Evolutionary conservation across 92 coral and sea anemone species (phyloP), one percentile per base, ranked within the genome.

Genomic region (Porites cylindrica): DNA sequence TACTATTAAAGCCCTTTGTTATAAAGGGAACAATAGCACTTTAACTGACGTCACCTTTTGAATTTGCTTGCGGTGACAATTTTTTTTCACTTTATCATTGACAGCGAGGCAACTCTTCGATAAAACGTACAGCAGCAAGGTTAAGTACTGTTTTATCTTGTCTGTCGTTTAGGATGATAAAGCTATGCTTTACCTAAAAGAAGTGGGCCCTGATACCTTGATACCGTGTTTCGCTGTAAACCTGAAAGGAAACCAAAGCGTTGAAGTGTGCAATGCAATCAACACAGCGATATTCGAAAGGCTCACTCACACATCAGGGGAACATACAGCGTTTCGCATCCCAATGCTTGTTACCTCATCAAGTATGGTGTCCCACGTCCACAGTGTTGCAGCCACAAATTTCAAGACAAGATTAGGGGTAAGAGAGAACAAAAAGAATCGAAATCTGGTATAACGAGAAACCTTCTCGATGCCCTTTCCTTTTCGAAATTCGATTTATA

Each of bases 131-230:
- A 56, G 13, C 13, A 10, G 0, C 2, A 14, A 8, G 1, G 16
- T 56, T 10, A 56, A 10, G 61, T 10, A 56, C 11, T 8, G 3
- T 56, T 10, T 56, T 56, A 56, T 56, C 11, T 56, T 56, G 19
- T 26, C 12, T 75, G 66, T 12, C 5, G 43, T 56, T 56, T 8
- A 92, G 95, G 90, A 86, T 83, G 67, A 70, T 38, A 88, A 82
- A n/a, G 90, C 95, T 4, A 82, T 89, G 91, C 56, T 26, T 1
- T 85, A 89, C 65, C 85, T 92, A 77, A 73, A 51, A 24, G 86
- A 86, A 75, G 87, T 90, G 13, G 95, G 95, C 10, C 93, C 95
- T 8, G 95, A 92, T 82, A 87, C 93, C 1, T 73, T 90, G 95
- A 82, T 90, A 56, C 90, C 92, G 7, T 86, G 92, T 38, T 92